phyloP scores from a whole-genome alignment of 2,888 invertebrate genomes.

The Psylliodes chrysocephalus region DNA sequence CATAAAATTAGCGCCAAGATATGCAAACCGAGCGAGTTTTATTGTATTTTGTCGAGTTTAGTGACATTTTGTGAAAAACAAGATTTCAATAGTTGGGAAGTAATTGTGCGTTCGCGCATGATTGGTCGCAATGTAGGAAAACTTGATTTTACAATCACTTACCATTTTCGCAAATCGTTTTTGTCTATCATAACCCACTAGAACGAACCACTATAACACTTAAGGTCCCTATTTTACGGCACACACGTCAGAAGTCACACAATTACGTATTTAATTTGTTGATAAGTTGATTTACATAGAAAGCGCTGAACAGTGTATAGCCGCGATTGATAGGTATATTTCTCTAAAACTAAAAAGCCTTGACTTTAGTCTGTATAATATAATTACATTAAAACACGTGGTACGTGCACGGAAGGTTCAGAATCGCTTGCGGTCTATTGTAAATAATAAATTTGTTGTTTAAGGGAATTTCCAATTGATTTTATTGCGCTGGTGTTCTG shows the following conservation, averaged over 20 bases:
- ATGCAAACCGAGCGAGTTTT: background rate
- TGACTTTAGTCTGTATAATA: constrained; percentile 56
- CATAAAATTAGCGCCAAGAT: too few species aligned
- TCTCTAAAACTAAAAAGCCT: constrained; percentile 51
- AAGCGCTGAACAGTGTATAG: constrained; percentile 35
- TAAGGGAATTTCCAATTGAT: constrained; percentile 1
- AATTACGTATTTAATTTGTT: constrained; percentile 10
- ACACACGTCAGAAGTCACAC: constrained; percentile 20
- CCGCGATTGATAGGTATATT: constrained; percentile 38
- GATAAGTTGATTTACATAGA: constrained; percentile 35
- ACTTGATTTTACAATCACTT: constrained; percentile 7
- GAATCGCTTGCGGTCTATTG: constrained; percentile 22
- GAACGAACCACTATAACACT: background rate
- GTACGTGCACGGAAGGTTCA: constrained; percentile 40
- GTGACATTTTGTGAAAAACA: background rate
- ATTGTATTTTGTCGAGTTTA: background rate
- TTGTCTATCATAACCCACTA: constrained; percentile 14
- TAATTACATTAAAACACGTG: constrained; percentile 57
- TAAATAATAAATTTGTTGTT: constrained; percentile 26
- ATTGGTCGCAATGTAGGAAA: background rate
- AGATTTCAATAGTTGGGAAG: background rate
- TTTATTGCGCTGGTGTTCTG: background rate
- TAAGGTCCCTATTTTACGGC: background rate
- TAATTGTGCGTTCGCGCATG: constrained; percentile 2
- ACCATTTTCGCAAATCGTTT: constrained; percentile 21